Base-by-base conservation (phyloP, 23 tunicate genomes). In the Oikopleura vanhoeffeni region DNA sequence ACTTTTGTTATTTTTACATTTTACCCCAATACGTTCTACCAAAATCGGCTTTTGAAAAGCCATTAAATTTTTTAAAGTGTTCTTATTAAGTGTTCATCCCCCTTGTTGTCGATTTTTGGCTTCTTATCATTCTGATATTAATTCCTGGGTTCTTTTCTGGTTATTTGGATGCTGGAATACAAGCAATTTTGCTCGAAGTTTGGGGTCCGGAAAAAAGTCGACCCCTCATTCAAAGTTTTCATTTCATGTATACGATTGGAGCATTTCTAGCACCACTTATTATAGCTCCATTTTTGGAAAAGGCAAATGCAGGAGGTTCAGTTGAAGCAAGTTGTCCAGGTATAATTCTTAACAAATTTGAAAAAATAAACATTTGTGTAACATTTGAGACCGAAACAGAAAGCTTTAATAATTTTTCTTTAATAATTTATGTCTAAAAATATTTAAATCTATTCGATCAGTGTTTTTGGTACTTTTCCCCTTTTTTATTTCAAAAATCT, bases 161-260 rank as follows among this genome's bases (percentile, higher is more conserved):
- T 49, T 49, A 49, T 49, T 24, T 49, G 13, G 64, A 49, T 8
- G 64, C 64, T 13, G 64, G 18, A 8, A 49, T 49, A 49, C 64
- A 49, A 49, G 13, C 64, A 13, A 49, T 49, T 71, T 24, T 71
- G 27, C 35, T 71, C 32, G 79, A 30, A 71, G 32, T 71, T 24
- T 71, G 79, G 27, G 79, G 79, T 30, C 35, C 79, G 27, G 79
- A 71, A 71, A 71, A 71, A 30, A 71, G 79, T 30, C 79, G 79
- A 49, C 64, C 64, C 18, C 24, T 49, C 13, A 49, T 8, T 49
- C 64, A 49, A 8, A 49, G 64, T 49, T 8, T 49, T 49, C 64
- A 49, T 49, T 49, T 49, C 64, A 49, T 49, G 64, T 49, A 49
- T 49, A 49, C 64, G 13, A 49, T 49, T 49, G 64, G 64, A 13